Evolutionary conservation across 2,113 vertebrate genomes (phyloP).

Genomic region (Brachyistius frenatus): DNA sequence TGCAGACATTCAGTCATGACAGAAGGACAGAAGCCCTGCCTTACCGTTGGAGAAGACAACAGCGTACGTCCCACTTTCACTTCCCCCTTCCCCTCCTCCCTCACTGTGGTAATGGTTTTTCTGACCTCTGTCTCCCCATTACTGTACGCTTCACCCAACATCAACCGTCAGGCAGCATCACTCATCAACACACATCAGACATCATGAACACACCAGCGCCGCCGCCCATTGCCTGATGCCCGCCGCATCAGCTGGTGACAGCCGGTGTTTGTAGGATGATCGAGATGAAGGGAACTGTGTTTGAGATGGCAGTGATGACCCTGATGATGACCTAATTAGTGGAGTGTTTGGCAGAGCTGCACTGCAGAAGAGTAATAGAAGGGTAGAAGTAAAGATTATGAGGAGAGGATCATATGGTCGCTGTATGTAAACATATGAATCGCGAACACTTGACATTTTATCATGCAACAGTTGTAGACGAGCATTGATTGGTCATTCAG

Average conservation of each 20-base stretch:
- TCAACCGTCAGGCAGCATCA: slow-evolving; percentile 78
- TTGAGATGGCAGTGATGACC: slow-evolving; percentile 71
- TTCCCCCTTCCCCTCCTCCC: slow-evolving; percentile 53
- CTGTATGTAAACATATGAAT: slow-evolving; percentile 1
- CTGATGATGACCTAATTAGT: slow-evolving; percentile 73
- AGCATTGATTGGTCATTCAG: not conserved
- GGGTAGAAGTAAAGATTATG: slow-evolving; percentile 16
- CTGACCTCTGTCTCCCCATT: slow-evolving; percentile 81
- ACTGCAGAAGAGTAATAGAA: slow-evolving; percentile 22
- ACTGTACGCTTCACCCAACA: slow-evolving; percentile 81
- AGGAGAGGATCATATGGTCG: slow-evolving; percentile 21
- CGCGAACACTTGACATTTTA: not conserved
- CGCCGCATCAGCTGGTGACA: slow-evolving; percentile 64
- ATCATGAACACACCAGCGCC: slow-evolving; percentile 59
- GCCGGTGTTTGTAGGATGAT: slow-evolving; percentile 64
- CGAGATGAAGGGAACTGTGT: slow-evolving; percentile 54
- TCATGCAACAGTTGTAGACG: not conserved
- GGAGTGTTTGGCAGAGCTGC: slow-evolving; percentile 48
- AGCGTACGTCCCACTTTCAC: slow-evolving; percentile 59
- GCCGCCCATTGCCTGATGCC: slow-evolving; percentile 61
- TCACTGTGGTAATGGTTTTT: slow-evolving; percentile 79
- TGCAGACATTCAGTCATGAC: slow-evolving; percentile 62
- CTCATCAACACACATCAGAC: slow-evolving; percentile 75
- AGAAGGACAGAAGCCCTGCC: slow-evolving; percentile 72
- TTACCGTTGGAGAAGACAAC: slow-evolving; percentile 70